Percentiles rank a stretch among this genome's conserved stretches.
phyloP scores from a whole-genome alignment of 2,888 invertebrate genomes.

The Epsilonema sp. region DNA sequence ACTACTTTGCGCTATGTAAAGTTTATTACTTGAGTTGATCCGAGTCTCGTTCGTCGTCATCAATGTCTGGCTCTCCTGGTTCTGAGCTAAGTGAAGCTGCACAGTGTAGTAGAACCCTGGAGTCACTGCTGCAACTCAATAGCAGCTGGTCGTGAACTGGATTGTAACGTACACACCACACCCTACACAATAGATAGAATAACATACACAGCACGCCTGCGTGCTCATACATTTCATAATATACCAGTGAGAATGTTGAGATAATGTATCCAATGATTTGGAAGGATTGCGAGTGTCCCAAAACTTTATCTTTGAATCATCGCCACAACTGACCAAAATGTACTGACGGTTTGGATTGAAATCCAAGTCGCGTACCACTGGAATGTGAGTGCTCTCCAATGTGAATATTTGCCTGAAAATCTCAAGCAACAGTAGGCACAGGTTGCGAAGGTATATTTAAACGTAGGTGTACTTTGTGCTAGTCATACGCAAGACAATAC shows the following conservation, averaged over 20 bases:
- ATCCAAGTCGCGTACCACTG: conserved; percentile 69
- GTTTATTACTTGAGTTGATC: no score
- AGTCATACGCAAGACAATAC: no score
- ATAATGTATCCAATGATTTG: conserved; percentile 46
- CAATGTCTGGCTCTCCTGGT: conserved; percentile 19
- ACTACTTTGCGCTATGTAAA: no score
- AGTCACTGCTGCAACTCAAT: conserved; percentile 80
- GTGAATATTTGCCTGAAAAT: conserved; percentile 49
- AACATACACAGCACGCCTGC: no score
- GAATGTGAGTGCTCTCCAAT: conserved; percentile 67
- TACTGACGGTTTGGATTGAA: conserved; percentile 89
- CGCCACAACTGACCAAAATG: conserved; percentile 74
- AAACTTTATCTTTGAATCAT: conserved; percentile 79
- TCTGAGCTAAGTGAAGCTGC: conserved; percentile 71
- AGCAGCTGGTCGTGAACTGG: conserved; percentile 88
- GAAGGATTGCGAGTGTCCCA: conserved; percentile 68
- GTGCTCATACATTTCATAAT: not conserved
- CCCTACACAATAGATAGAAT: no score
- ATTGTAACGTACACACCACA: conserved; percentile 85
- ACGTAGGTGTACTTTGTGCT: no score
- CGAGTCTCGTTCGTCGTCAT: conserved; percentile 25
- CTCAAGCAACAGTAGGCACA: no score
- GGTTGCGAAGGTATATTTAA: no score
- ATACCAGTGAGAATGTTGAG: conserved; percentile 38
- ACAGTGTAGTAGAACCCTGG: conserved; percentile 66